Evolutionary conservation across 2,888 invertebrate species (phyloP), one percentile per base, ranked within the genome.

Genomic region (Drosophila nigricruria): DNA sequence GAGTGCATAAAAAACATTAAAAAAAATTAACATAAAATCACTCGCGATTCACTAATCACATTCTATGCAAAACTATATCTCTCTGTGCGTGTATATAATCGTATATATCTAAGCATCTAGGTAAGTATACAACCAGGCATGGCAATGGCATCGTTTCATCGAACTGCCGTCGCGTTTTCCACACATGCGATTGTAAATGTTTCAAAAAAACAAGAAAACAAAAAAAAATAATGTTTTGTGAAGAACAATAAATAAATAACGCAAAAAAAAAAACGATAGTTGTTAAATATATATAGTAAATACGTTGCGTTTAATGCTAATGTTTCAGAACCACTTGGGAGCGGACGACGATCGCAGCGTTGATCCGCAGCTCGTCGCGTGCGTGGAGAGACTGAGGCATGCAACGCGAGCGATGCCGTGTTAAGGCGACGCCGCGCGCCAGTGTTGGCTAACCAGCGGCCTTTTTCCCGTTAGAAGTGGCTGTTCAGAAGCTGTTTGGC

Each of bases 311-410:
- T 47, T 50, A 58, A 53, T 62, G 57, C 58, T 57, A 59, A 42
- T 65, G n/a, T 68, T 82, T 65, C 16, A 61, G 63, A 69, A 64
- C 49, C 66, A 70, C 70, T 77, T 77, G 60, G 32, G 20, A 49
- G 36, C 65, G 62, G 34, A 43, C 66, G 68, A 69, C 81, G 70
- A 80, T 69, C 80, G 70, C 77, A 77, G 74, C 81, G 69, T 60
- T 64, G 81, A 78, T 78, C 78, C 81, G 75, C 81, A 78, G 72
- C 75, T 78, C 81, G 75, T 74, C 77, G 86, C 86, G 77, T 80
- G 70, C 78, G 76, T 75, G 52, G 73, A 82, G 70, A 78, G 72
- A 81, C 69, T 72, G 78, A 82, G 77, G 74, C 79, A 79, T 69
- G 77, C 80, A 70, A 69, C 64, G 64, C 14, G 40, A 52, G 70